phyloP scores from a whole-genome alignment of 30 jellyfish, hydroid and myxozoan species.

The Morbakka virulenta region DNA sequence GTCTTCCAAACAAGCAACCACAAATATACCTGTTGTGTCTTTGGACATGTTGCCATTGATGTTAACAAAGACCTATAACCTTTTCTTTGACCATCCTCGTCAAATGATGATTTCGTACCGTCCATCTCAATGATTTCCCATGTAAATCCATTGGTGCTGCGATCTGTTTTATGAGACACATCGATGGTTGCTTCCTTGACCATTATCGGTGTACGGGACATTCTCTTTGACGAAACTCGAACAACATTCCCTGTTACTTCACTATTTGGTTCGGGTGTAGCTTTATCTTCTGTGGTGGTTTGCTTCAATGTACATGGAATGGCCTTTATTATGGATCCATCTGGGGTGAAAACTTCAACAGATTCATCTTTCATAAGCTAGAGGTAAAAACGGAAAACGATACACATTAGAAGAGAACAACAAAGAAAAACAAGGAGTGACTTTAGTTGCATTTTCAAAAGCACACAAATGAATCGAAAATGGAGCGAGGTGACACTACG shows the following conservation, averaged over 20 bases:
- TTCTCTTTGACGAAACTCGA: neutral
- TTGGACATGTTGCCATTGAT: slow-evolving; percentile 38
- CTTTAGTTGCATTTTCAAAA: neutral
- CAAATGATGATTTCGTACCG: neutral
- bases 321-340: slow-evolving; percentile 36
- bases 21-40: slow-evolving; percentile 24
- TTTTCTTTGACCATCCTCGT: neutral
- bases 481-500: too few relatives aligned
- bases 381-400: too few relatives aligned
- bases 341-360: slow-evolving; percentile 16
- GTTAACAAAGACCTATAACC: neutral
- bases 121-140: neutral
- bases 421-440: neutral
- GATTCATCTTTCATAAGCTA: slow-evolving; percentile 58
- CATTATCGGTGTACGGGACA: neutral
- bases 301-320: neutral
- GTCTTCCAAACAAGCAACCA: too few relatives aligned
- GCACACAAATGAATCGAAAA: neutral
- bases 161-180: too few relatives aligned
- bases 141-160: too few relatives aligned
- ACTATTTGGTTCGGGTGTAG: neutral
- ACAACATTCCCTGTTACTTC: neutral
- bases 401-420: neutral
- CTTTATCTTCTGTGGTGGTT: neutral
- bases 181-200: neutral